These are phyloP conservation scores for Bagarius yarrelli DNA, from an alignment of 2,113 vertebrate genomes.

Conservation along the genomic window DNA sequence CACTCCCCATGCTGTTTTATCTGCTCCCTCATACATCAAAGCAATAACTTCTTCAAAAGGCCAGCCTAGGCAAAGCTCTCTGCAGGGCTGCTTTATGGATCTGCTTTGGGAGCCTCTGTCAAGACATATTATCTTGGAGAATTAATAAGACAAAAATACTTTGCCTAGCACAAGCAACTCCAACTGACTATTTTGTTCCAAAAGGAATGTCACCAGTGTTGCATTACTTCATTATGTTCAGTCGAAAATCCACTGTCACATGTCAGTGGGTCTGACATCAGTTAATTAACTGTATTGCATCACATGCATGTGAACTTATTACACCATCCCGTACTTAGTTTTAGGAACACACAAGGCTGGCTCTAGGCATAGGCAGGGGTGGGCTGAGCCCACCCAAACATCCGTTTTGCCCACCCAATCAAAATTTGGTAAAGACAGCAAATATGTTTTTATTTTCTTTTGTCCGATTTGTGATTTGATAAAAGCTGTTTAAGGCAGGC, in stretches of 20 bases:
- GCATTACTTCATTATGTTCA: constrained; percentile 5
- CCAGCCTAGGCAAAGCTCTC: constrained; percentile 51
- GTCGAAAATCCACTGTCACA: neutral
- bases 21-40: constrained; percentile 58
- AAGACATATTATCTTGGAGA: constrained; percentile 54
- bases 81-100: constrained; percentile 54
- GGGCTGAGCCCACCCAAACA: too few species aligned
- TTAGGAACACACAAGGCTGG: neutral
- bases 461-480: too few species aligned
- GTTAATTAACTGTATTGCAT: neutral
- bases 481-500: too few species aligned
- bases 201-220: constrained; percentile 36
- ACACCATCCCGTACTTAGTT: neutral
- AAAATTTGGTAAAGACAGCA: too few species aligned
- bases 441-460: too few species aligned
- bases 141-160: constrained; percentile 56
- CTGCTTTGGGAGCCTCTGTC: constrained; percentile 55
- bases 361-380: too few species aligned
- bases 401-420: too few species aligned
- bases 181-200: constrained; percentile 35
- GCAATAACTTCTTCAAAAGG: constrained; percentile 58
- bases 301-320: neutral
- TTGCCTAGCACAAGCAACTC: constrained; percentile 48
- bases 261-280: neutral
- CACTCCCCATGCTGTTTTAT: constrained; percentile 54